Conservation (phyloP, 1,140 invertebrate species). For the Thalassaphorura encarpata region DNA sequence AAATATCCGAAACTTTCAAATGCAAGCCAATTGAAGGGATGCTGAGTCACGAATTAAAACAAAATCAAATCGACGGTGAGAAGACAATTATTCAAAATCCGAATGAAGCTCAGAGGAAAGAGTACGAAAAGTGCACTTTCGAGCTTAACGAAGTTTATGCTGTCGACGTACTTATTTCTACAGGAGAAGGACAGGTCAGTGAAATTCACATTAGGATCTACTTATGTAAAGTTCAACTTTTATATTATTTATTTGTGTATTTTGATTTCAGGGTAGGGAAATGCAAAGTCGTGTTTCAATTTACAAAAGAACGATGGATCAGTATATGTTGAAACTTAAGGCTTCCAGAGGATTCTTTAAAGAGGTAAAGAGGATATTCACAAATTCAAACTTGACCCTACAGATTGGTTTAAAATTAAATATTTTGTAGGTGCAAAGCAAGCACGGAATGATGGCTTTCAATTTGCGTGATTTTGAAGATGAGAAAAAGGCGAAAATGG, state of each 20-base stretch:
- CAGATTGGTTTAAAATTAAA: too few species aligned
- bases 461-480: slow-evolving; percentile 86
- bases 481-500: slow-evolving; percentile 94
- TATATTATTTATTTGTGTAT: slow-evolving; percentile 18
- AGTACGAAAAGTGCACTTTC: slow-evolving; percentile 94
- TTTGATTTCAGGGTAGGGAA: slow-evolving; percentile 59
- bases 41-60: slow-evolving; percentile 94
- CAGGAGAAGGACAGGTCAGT: slow-evolving; percentile 70
- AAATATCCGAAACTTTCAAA: slow-evolving; percentile 81
- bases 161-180: slow-evolving; percentile 93
- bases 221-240: neutral
- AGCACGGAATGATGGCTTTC: slow-evolving; percentile 90
- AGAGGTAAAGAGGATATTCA: slow-evolving; percentile 49
- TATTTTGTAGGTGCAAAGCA: slow-evolving; percentile 61
- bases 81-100: slow-evolving; percentile 99
- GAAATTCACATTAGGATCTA: neutral
- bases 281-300: slow-evolving; percentile 90
- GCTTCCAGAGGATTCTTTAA: slow-evolving; percentile 89
- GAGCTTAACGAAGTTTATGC: slow-evolving; percentile 97
- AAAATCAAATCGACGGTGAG: slow-evolving; percentile 94
- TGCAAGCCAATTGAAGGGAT: slow-evolving; percentile 98
- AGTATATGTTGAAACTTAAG: slow-evolving; percentile 94
- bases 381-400: too few species aligned
- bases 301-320: slow-evolving; percentile 96
- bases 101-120: slow-evolving; percentile 91